A percentile compares a stretch with the other conserved stretches of the same genome.
Evolutionary conservation across 2,888 invertebrate genomes (phyloP).

Genomic region (Eupelmus urozonus): DNA sequence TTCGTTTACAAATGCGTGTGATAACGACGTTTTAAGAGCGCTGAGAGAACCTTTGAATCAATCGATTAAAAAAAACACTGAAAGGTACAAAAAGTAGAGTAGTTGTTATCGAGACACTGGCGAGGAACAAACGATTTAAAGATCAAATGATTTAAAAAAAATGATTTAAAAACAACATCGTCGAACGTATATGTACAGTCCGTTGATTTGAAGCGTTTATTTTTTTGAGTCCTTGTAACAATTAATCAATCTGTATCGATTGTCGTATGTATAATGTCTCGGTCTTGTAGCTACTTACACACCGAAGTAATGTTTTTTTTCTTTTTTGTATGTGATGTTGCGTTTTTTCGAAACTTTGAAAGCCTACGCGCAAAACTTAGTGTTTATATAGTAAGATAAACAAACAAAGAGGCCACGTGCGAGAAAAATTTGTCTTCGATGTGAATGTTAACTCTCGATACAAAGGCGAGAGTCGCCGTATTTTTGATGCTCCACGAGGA

Average conservation of each 20-base stretch:
- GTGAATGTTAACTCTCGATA: slow-evolving; percentile 21
- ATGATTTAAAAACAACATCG: slow-evolving; percentile 31
- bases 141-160: slow-evolving; percentile 45
- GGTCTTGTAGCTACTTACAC: slow-evolving; percentile 65
- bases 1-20: slow-evolving; percentile 61
- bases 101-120: slow-evolving; percentile 42
- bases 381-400: slow-evolving; percentile 45
- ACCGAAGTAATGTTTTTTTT: slow-evolving; percentile 59
- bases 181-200: slow-evolving; percentile 59
- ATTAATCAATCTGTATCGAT: slow-evolving; percentile 62
- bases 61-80: slow-evolving; percentile 63
- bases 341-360: slow-evolving; percentile 55
- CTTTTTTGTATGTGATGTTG: slow-evolving; percentile 67
- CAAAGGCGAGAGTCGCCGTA: slow-evolving; percentile 23
- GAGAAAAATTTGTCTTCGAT: slow-evolving; percentile 30
- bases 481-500: slow-evolving; percentile 27
- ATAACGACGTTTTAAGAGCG: slow-evolving; percentile 58
- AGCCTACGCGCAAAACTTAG: slow-evolving; percentile 56
- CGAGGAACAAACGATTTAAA: too few relatives aligned
- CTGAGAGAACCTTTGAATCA: slow-evolving; percentile 55
- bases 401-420: slow-evolving; percentile 40
- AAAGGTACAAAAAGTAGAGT: slow-evolving; percentile 56
- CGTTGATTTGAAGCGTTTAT: slow-evolving; percentile 66
- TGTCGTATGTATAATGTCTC: slow-evolving; percentile 61
- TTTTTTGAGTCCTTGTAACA: slow-evolving; percentile 66